Base-by-base conservation (phyloP, 2,797 vertebrate species). In the Lerista edwardsae region DNA sequence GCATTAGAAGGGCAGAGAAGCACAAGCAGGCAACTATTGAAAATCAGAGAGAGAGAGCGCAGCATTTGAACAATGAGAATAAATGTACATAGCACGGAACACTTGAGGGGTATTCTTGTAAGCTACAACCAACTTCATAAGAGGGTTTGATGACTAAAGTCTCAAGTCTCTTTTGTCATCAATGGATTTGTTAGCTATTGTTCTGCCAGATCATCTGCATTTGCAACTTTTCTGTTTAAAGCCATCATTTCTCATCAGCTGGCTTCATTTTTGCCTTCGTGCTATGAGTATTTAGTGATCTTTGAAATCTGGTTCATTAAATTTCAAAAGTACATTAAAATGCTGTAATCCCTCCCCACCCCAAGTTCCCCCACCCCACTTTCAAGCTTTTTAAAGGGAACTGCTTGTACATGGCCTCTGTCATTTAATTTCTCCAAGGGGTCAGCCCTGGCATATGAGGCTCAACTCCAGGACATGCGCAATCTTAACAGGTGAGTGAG, bases 321-420 rank as follows among this genome's bases (percentile, higher is more conserved):
- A 86, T 88, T 86, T 79, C 68, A 77, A 69, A 85, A 86, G 89
- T 85, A 78, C 85, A 79, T 87, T 87, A 90, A 90, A 88, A 83
- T 90, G 92, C 89, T 92, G 84, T 88, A 90, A 90, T 90, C n/a
- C 23, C 3, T 44, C 25, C 11, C 55, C 10, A 15, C 55, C 15
- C 55, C 21, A 44, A 44, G 41, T 44, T 44, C 41, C 41, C 41
- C n/a, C n/a, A n/a, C n/a, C n/a, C n/a, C n/a, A n/a, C n/a, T n/a
- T n/a, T n/a, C n/a, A n/a, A n/a, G n/a, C n/a, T n/a, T 44, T 44
- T 44, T 44, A 44, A 44, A 44, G 41, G 41, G 41, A 44, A 44
- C 9, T 44, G 41, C 9, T 4, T 44, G 41, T 44, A 44, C 41
- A 44, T 44, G 4, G 4, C 41, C 4, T 44, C 41, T 44, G 41